Base-by-base conservation (phyloP, 2,888 invertebrate species). In the Panzeria rudis region DNA sequence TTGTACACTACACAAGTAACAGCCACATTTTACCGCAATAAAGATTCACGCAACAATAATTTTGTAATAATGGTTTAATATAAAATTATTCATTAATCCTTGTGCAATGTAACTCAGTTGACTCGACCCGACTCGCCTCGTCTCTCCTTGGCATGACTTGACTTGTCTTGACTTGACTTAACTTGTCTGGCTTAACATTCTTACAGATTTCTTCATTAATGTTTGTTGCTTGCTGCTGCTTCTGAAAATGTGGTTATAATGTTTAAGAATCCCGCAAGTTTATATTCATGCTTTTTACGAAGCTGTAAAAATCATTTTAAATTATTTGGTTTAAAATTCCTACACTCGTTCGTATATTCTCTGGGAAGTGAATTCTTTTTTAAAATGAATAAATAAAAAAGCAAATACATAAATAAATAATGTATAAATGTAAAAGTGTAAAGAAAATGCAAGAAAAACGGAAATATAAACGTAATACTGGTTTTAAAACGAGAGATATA, bases 31-130 rank as follows among this genome's bases (percentile, higher is more conserved):
- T 17, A 54, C 20, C 54, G 29, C 35, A 56, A 35, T 54, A 64
- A 76, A 41, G 7, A 38, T 20, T 54, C 15, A 29, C 13, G 41
- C 75, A 25, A n/a, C 11, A 38, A 61, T 47, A 50, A 78, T 47
- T 29, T 50, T 44, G 25, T 41, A 41, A 68, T 62, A 61, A 78
- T 52, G 52, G 38, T 41, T 69, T 71, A 38, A 52, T 78, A 69
- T 62, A 61, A 69, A 78, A 38, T 3, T 69, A 62, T 78, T 71
- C 52, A 71, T 61, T 69, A 71, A 78, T 71, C 25, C 52, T 61
- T 52, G 61, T 71, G 38, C 52, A 52, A 38, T 56, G 50, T 41
- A 78, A 59, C 44, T 41, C 1, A 15, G 15, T 47, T 62, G 59
- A 47, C 47, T 29, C 20, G 50, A 17, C 13, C 8, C 8, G 13